Conservation (phyloP, 2,888 invertebrate genomes). For the Nyleta sp. region DNA sequence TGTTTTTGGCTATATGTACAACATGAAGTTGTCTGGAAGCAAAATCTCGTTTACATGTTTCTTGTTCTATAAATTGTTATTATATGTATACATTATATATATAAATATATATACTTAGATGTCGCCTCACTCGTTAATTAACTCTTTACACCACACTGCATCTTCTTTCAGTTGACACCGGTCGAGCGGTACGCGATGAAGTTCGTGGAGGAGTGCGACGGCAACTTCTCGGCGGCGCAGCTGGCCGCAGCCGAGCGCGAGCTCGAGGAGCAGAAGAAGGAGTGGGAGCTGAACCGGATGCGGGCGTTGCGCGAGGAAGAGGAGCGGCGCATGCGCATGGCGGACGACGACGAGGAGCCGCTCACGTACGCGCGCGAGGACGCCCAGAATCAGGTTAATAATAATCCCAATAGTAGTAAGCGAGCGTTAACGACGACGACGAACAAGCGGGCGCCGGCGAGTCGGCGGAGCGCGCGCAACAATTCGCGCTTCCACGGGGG, state of each 20-base stretch:
- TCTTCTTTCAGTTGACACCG: slow-evolving; percentile 89
- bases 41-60: no score
- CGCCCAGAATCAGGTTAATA: slow-evolving; percentile 93
- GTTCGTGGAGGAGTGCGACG: slow-evolving; percentile 94
- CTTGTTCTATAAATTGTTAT: no score
- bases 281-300: slow-evolving; percentile 93
- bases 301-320: slow-evolving; percentile 88
- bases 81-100: no score
- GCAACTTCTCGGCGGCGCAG: slow-evolving; percentile 91
- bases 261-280: slow-evolving; percentile 92
- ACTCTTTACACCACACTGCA: no score
- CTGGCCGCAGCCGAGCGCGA: slow-evolving; percentile 94
- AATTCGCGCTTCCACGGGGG: neutral
- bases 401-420: slow-evolving; percentile 82
- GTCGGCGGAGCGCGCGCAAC: slow-evolving; percentile 72
- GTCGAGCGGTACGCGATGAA: slow-evolving; percentile 98
- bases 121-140: neutral
- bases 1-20: no score
- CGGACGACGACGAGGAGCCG: slow-evolving; percentile 86
- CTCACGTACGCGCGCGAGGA: slow-evolving; percentile 91
- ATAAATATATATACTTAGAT: no score
- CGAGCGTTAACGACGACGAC: slow-evolving; percentile 64
- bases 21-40: no score
- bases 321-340: slow-evolving; percentile 85
- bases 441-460: slow-evolving; percentile 50